Evolutionary conservation across 2,888 invertebrate species (phyloP).

Genomic region (Coenonympha arcania): DNA sequence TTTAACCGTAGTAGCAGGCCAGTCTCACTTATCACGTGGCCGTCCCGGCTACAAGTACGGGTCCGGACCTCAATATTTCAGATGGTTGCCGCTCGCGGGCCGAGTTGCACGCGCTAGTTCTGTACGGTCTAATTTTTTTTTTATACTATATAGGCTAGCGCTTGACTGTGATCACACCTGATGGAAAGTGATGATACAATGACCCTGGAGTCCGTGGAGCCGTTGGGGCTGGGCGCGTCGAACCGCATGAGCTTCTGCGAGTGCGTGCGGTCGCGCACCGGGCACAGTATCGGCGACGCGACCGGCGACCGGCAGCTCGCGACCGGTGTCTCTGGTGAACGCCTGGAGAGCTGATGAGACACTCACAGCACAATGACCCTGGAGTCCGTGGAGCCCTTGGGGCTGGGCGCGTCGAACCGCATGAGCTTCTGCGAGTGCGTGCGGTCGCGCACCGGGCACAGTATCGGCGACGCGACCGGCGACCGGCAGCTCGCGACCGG

Average conservation of each 20-base stretch:
- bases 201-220: slow-evolving; percentile 52
- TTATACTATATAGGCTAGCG: too few relatives aligned
- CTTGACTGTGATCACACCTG: too few relatives aligned
- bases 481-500: neutral
- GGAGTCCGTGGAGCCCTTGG: slow-evolving; percentile 57
- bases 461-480: slow-evolving; percentile 7
- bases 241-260: slow-evolving; percentile 33
- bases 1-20: too few relatives aligned
- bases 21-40: too few relatives aligned
- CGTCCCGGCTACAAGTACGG: too few relatives aligned
- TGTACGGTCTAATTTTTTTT: too few relatives aligned
- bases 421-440: slow-evolving; percentile 32
- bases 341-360: too few relatives aligned
- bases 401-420: slow-evolving; percentile 58
- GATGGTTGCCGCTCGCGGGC: too few relatives aligned
- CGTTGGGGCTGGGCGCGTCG: slow-evolving; percentile 64
- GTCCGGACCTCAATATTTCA: too few relatives aligned
- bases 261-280: slow-evolving; percentile 30
- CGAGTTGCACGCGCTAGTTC: too few relatives aligned
- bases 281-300: slow-evolving; percentile 10
- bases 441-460: slow-evolving; percentile 14
- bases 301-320: neutral
- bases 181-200: too few relatives aligned
- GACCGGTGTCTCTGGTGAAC: neutral
- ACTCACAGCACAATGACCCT: slow-evolving; percentile 56